Conservation (phyloP, 2,888 invertebrate genomes). For the Sphinx pinastri region DNA sequence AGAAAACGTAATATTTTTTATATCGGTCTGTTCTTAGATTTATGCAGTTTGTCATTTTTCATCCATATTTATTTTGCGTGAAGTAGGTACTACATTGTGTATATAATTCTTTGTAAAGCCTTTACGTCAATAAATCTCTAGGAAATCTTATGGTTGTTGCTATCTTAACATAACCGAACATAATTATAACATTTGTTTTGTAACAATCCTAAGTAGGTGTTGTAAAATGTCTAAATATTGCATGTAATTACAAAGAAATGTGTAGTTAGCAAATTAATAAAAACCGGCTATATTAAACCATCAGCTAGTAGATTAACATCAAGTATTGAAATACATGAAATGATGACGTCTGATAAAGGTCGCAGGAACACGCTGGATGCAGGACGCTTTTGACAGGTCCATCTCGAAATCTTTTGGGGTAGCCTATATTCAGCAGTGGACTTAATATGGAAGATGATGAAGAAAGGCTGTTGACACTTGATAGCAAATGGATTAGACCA, state of each 20-base stretch:
- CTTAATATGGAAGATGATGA: too few relatives aligned
- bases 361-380: too few relatives aligned
- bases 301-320: too few relatives aligned
- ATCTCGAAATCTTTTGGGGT: too few relatives aligned
- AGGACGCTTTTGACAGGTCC: too few relatives aligned
- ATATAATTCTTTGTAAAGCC: constrained; percentile 24
- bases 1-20: neutral
- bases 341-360: too few relatives aligned
- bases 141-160: constrained; percentile 20
- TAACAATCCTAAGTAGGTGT: neutral
- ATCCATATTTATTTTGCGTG: constrained; percentile 11
- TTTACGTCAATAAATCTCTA: constrained; percentile 28
- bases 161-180: neutral
- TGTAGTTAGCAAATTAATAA: neutral
- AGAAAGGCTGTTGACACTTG: too few relatives aligned
- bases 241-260: neutral
- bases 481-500: too few relatives aligned
- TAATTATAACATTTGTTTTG: constrained; percentile 1
- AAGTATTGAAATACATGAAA: too few relatives aligned
- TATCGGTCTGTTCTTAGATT: neutral
- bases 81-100: neutral
- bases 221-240: neutral
- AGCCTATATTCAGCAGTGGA: too few relatives aligned
- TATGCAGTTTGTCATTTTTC: neutral
- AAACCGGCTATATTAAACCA: neutral